Evolutionary conservation across 2,797 vertebrate genomes (phyloP).

Genomic region (Hippopotamyrus pictus): DNA sequence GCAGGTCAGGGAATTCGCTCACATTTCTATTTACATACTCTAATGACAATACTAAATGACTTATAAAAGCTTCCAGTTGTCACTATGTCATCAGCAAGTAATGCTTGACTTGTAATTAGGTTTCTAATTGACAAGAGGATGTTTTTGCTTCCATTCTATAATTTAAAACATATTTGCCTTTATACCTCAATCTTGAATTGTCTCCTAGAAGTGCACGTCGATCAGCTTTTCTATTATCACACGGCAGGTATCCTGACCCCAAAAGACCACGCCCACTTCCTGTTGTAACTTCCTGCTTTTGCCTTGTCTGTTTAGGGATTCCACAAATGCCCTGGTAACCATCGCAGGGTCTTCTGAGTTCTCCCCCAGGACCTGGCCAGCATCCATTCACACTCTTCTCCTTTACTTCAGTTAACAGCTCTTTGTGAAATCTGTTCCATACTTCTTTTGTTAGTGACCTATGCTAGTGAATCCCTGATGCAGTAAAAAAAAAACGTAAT

Average conservation of each 20-base stretch:
- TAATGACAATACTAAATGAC: slow-evolving; percentile 48
- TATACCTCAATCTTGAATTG: slow-evolving; percentile 44
- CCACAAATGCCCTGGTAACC: slow-evolving; percentile 26
- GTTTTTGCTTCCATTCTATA: slow-evolving; percentile 11
- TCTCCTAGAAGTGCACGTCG: slow-evolving; percentile 41
- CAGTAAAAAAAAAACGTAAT: slow-evolving; percentile 53
- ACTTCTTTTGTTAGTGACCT: slow-evolving; percentile 35
- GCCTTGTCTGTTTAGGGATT: slow-evolving; percentile 28
- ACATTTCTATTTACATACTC: slow-evolving; percentile 49
- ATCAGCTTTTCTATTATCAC: slow-evolving; percentile 19
- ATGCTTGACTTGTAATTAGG: slow-evolving; percentile 39
- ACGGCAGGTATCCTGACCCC: slow-evolving; percentile 2
- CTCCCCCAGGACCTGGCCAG: slow-evolving; percentile 59
- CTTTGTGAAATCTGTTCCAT: slow-evolving; percentile 36
- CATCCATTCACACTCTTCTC: slow-evolving; percentile 33
- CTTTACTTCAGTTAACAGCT: slow-evolving; percentile 30
- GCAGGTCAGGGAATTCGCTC: slow-evolving; percentile 47
- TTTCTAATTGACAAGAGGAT: slow-evolving; percentile 5
- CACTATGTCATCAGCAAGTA: slow-evolving; percentile 40
- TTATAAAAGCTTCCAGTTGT: slow-evolving; percentile 47
- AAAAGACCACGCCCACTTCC: slow-evolving; percentile 34
- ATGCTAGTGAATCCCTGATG: slow-evolving; percentile 49
- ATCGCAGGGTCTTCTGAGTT: slow-evolving; percentile 31
- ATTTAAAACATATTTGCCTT: slow-evolving; percentile 24
- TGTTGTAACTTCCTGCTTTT: slow-evolving; percentile 21